Conservation (phyloP, 2,113 vertebrate species). For the Panthera leo region DNA sequence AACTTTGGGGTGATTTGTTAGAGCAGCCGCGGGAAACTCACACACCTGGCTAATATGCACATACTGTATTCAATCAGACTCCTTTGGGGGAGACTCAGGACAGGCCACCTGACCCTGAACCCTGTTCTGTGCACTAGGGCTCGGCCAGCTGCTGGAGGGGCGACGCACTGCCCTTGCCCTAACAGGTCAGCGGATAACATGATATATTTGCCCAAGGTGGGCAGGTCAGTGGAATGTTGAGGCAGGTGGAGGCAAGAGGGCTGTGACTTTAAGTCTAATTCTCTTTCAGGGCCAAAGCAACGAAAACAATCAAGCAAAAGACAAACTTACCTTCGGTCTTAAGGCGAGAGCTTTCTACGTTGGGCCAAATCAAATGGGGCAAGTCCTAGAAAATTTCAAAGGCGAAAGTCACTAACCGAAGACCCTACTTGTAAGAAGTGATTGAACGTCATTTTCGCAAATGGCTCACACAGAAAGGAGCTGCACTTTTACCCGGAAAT, state of each 20-base stretch:
- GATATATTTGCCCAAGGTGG: background rate
- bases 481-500: background rate
- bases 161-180: accelerated
- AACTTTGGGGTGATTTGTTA: background rate
- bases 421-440: too few species aligned
- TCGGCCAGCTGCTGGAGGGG: background rate
- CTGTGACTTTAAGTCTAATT: background rate
- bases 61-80: background rate
- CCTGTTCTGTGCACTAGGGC: background rate
- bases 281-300: background rate
- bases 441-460: background rate
- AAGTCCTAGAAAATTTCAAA: slow-evolving; percentile 65
- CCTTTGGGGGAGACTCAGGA: background rate
- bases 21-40: background rate
- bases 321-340: slow-evolving; percentile 68
- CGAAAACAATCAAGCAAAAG: background rate
- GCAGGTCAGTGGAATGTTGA: background rate
- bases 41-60: background rate
- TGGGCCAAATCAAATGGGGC: background rate
- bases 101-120: too few species aligned
- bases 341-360: background rate
- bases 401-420: background rate
- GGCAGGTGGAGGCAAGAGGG: background rate
- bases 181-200: background rate
- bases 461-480: background rate